phyloP scores from a whole-genome alignment of 2,888 invertebrate genomes.

The Eledone cirrhosa region DNA sequence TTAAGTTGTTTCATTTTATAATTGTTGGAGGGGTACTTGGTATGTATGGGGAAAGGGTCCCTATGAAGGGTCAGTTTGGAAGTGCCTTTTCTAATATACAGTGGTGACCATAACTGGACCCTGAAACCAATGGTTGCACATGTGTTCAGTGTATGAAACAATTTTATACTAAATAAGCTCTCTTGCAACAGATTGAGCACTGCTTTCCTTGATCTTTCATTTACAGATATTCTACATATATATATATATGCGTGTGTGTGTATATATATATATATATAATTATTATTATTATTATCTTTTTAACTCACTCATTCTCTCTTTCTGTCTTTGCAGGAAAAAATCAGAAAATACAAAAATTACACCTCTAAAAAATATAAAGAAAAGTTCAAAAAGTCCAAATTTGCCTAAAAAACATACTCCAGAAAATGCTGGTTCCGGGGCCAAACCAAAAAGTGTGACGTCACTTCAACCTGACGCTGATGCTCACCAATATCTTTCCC shows the following conservation, averaged over 20 bases:
- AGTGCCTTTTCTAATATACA: too few species aligned
- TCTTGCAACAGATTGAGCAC: too few species aligned
- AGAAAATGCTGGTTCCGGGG: conserved; percentile 37
- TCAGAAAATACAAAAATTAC: conserved; percentile 29
- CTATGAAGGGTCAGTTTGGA: background rate
- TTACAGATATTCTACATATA: too few species aligned
- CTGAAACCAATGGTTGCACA: background rate
- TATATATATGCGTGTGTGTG: background rate
- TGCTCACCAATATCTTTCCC: conserved; percentile 22
- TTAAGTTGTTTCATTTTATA: too few species aligned
- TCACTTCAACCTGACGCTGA: conserved; percentile 14
- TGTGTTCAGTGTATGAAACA: background rate
- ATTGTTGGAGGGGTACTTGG: too few species aligned
- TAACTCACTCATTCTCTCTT: background rate
- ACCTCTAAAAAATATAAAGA: conserved; percentile 39
- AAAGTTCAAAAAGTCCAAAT: conserved; percentile 50
- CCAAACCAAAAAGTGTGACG: conserved; percentile 28
- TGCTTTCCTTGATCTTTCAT: too few species aligned
- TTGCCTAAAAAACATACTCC: conserved; percentile 48
- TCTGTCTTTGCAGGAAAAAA: conserved; percentile 24
- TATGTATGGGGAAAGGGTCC: too few species aligned
- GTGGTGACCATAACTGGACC: too few species aligned
- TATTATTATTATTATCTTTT: background rate
- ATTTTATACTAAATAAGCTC: background rate
- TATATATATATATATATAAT: background rate